Evolutionary conservation across 2,888 invertebrate species (phyloP), one percentile per base, ranked within the genome.

Genomic region (Pristionchus entomophagus): DNA sequence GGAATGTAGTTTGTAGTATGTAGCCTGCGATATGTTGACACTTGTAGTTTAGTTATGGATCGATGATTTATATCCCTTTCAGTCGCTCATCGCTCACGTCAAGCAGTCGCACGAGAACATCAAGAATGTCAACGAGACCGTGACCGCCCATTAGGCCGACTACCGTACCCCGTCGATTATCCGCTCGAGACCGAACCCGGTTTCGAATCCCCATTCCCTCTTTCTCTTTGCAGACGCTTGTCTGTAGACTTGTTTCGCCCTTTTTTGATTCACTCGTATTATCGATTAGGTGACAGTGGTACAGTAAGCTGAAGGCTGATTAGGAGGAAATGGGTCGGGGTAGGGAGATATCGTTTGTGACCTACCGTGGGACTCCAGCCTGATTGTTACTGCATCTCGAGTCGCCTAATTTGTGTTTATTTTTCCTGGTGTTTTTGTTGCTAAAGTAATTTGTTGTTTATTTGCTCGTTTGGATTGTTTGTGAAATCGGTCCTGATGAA

Each of bases 81-180:
- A 84, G 83, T 62, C 87, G 6, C 88, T 92, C 62, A 90, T 92
- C 85, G 86, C 88, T 26, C 91, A 90, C 81, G 83, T 92, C 84
- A 91, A 91, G 80, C 84, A 86, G 35, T 88, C 92, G 10, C 90
- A 92, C 86, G 86, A 87, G 78, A 90, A 91, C 77, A 88, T 92
- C 56, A 86, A 89, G 51, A 89, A 88, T 62, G 87, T 91, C 62
- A 90, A 90, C 80, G 84, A 87, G 86, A 84, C 69, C 62, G 51
- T 51, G 32, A 45, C 35, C 51, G 84, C 49, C 84, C 41, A 84
- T 84, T 84, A 82, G 62, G 59, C n/a, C 59, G 59, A 26, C 38
- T 62, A 59, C 41, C 10, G 82, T 62, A 62, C 17, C n/a, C 78
- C 78, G n/a, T n/a, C 51, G 35, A 80, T 51, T 80, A 51, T 51